These are phyloP conservation scores for Clarias pachynema DNA, from an alignment of 2,797 vertebrate genomes.

Conservation along the genomic window DNA sequence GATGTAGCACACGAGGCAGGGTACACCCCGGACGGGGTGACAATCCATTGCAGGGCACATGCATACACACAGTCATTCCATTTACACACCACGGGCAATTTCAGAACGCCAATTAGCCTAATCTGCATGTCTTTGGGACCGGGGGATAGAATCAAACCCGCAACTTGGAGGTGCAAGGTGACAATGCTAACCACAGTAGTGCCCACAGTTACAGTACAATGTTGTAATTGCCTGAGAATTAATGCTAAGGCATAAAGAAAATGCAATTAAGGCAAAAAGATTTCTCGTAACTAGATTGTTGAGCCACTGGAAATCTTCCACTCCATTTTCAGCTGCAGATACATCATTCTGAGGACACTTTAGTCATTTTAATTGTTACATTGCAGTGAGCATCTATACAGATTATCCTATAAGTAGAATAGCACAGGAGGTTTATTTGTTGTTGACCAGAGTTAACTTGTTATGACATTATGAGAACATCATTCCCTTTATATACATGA, in stretches of 20 bases:
- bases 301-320: slow-evolving; percentile 61
- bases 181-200: too few relatives aligned
- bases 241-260: slow-evolving; percentile 46
- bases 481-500: slow-evolving; percentile 75
- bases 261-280: too few relatives aligned
- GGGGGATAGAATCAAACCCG: too few relatives aligned
- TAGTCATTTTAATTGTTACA: slow-evolving; percentile 76
- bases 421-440: slow-evolving; percentile 69
- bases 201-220: not conserved
- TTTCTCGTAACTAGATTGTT: not conserved
- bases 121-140: too few relatives aligned
- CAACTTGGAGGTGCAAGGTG: too few relatives aligned
- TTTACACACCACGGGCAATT: too few relatives aligned
- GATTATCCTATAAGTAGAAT: slow-evolving; percentile 70
- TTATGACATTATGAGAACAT: slow-evolving; percentile 69
- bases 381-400: slow-evolving; percentile 62
- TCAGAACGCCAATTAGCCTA: too few relatives aligned
- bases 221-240: slow-evolving; percentile 70
- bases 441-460: slow-evolving; percentile 74
- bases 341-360: slow-evolving; percentile 78
- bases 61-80: too few relatives aligned
- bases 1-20: too few relatives aligned
- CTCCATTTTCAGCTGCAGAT: slow-evolving; percentile 73
- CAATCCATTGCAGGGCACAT: too few relatives aligned
- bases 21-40: too few relatives aligned